Evolutionary conservation across 2,888 invertebrate genomes (phyloP).

Genomic region (Diaphora mendica): DNA sequence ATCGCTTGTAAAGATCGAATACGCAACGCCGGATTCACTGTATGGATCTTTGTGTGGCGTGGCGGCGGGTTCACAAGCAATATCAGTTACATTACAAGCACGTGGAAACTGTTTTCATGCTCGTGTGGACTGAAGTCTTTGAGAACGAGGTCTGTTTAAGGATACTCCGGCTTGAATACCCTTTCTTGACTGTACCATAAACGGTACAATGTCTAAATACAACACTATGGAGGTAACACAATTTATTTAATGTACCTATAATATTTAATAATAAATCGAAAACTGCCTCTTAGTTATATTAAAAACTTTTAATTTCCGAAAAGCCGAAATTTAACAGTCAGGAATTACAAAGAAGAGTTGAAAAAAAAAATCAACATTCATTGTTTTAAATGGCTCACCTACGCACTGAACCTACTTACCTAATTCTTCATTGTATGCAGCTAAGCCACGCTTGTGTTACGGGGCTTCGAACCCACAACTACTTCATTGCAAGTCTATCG

Average conservation of each 20-base stretch:
- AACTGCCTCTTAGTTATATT: too few species aligned
- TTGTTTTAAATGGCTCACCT: too few species aligned
- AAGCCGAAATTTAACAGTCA: too few species aligned
- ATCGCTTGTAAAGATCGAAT: constrained; percentile 34
- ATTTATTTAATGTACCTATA: too few species aligned
- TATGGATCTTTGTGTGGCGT: constrained; percentile 59
- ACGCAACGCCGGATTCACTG: constrained; percentile 54
- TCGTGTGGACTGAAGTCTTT: constrained; percentile 35
- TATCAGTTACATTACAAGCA: constrained; percentile 70
- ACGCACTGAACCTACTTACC: neutral
- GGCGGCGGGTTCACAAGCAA: constrained; percentile 56
- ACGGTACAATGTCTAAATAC: neutral
- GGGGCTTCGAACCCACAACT: neutral
- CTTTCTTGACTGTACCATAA: neutral
- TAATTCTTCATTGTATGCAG: neutral
- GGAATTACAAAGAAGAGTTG: too few species aligned
- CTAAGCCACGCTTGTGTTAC: neutral
- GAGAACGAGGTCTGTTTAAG: neutral
- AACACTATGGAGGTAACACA: neutral
- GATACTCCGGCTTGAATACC: neutral
- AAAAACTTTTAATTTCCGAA: too few species aligned
- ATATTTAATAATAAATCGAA: too few species aligned
- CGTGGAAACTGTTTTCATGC: constrained; percentile 66
- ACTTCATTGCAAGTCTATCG: neutral
- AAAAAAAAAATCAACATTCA: too few species aligned